phyloP scores from a whole-genome alignment of 2,113 vertebrate species.

The Ictidomys tridecemlineatus region DNA sequence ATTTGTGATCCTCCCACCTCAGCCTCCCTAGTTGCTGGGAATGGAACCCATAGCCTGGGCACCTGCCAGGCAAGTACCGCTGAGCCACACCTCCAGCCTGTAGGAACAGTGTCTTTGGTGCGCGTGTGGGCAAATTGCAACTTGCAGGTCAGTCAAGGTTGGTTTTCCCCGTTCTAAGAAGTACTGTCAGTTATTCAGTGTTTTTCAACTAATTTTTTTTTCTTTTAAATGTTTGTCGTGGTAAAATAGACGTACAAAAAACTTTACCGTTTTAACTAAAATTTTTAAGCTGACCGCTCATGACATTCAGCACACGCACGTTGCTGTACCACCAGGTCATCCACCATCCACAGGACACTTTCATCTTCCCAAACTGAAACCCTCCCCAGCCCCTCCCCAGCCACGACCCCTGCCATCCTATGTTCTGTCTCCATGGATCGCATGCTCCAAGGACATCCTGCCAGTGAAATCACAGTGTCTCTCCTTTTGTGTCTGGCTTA shows the following conservation, averaged over 20 bases:
- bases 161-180: not conserved
- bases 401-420: not conserved
- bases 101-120: not conserved
- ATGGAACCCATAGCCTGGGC: too few relatives aligned
- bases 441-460: accelerated
- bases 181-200: not conserved
- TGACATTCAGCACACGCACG: accelerated
- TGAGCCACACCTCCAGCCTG: too few relatives aligned
- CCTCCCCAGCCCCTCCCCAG: not conserved
- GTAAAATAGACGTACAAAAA: too few relatives aligned
- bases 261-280: not conserved
- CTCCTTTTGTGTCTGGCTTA: accelerated
- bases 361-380: not conserved
- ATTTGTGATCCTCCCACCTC: too few relatives aligned
- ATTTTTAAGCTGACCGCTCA: too few relatives aligned
- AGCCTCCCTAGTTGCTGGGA: too few relatives aligned
- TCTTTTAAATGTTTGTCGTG: too few relatives aligned
- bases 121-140: too few relatives aligned
- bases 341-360: not conserved
- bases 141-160: not conserved
- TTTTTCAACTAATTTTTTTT: too few relatives aligned
- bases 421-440: not conserved
- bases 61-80: too few relatives aligned
- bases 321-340: accelerated
- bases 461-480: accelerated